These are phyloP conservation scores for Microplitis manilae DNA, from an alignment of 2,888 invertebrate species.

Conservation along the genomic window DNA sequence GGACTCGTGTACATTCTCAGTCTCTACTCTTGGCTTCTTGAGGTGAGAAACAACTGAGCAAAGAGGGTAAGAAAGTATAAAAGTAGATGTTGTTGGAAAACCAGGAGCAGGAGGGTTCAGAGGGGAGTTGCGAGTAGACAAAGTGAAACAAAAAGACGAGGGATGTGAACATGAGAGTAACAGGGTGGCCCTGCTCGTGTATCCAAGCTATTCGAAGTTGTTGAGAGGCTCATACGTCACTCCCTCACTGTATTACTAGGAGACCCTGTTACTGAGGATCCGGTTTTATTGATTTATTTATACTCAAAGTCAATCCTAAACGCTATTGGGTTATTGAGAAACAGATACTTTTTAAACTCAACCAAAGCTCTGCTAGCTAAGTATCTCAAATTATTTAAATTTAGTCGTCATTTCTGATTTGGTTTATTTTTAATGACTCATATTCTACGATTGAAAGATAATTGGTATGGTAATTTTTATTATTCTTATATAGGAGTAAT, in stretches of 20 bases:
- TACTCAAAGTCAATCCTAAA: constrained; percentile 50
- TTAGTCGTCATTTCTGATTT: no score
- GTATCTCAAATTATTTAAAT: no score
- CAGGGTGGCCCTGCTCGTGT: constrained; percentile 60
- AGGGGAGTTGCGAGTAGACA: constrained; percentile 37
- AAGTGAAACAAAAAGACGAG: constrained; percentile 33
- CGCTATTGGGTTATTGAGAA: constrained; percentile 65
- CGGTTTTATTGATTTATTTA: constrained; percentile 70
- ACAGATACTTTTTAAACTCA: constrained; percentile 49
- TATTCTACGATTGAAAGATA: constrained; percentile 2
- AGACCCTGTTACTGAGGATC: constrained; percentile 50
- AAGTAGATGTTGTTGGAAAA: background rate
- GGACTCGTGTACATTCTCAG: constrained; percentile 63
- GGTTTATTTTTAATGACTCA: background rate
- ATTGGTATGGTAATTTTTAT: background rate
- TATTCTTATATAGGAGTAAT: background rate
- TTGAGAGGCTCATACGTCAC: constrained; percentile 67
- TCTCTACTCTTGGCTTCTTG: constrained; percentile 26
- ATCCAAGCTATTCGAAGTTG: constrained; percentile 39
- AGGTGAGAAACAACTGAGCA: constrained; percentile 28
- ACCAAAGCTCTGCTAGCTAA: background rate
- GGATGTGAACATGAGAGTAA: constrained; percentile 58
- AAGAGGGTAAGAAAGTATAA: constrained; percentile 13
- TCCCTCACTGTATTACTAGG: constrained; percentile 56
- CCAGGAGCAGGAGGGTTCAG: constrained; percentile 28